Evolutionary conservation across 2,113 vertebrate genomes (phyloP), one percentile per base, ranked within the genome.

Genomic region (Hippoglossus stenolepis): DNA sequence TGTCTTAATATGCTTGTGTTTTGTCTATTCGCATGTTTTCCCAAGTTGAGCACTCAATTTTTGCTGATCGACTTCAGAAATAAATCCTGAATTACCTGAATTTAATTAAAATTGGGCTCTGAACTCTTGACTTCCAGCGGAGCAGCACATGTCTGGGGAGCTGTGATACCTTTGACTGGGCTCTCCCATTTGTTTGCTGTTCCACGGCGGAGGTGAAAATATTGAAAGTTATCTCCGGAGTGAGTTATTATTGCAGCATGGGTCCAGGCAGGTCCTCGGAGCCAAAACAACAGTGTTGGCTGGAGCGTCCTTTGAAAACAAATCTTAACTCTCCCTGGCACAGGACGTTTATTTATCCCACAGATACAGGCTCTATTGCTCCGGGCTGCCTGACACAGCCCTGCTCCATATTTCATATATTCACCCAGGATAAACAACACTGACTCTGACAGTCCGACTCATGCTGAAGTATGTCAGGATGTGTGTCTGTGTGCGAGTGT

Each of bases 201-300:
- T 90, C 54, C 40, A n/a, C 9, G 45, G 66, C n/a, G 20, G 76
- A 79, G 82, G 18, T 84, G 72, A 89, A 93, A 87, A 88, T 84
- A 91, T 87, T 90, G 85, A 87, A 91, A 89, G 84, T 91, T 90
- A 73, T 91, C 84, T 80, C 78, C 72, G 26, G 77, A 80, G 72
- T 79, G 79, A 92, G 79, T 88, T 89, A 85, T 91, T 91, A 85
- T 86, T 89, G 79, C 91, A 77, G 82, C 74, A 65, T 70, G 83
- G 78, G 84, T 85, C 82, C 70, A 62, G 76, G 80, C 87, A 83
- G 85, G 73, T 83, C 86, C 75, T 84, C 40, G 5, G 89, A 91
- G 89, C 81, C 89, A 88, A 82, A 91, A 91, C 90, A 89, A 87
- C 88, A 82, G 74, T 43, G 72, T 74, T 82, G 87, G 86, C 83